A percentile compares a stretch with the other conserved stretches of the same genome.
phyloP scores from a whole-genome alignment of 2,113 vertebrate genomes.

The Opisthocomus hoazin region DNA sequence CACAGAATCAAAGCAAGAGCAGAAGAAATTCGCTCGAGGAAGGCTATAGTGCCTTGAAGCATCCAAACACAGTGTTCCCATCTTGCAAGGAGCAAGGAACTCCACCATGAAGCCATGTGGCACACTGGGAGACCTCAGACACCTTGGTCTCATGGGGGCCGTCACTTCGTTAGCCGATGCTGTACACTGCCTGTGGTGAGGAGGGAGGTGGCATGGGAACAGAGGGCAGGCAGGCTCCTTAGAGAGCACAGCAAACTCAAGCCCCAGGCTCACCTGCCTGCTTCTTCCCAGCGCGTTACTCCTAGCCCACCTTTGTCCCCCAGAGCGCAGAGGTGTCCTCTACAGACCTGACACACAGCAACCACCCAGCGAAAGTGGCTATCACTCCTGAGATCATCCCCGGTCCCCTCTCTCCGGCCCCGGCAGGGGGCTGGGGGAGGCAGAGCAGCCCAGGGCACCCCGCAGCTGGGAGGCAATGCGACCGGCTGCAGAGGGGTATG shows the following conservation, averaged over 20 bases:
- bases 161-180: not conserved
- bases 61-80: not conserved
- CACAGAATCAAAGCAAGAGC: not conserved
- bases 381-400: fast-evolving
- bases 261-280: fast-evolving
- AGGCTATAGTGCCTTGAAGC: not conserved
- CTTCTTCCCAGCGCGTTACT: not conserved
- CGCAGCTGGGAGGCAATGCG: fast-evolving
- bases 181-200: not conserved
- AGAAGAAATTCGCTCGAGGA: not conserved
- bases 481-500: not conserved
- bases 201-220: not conserved
- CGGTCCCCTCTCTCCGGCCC: fast-evolving
- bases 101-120: fast-evolving
- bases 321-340: not conserved
- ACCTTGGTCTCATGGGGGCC: not conserved
- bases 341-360: not conserved
- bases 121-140: not conserved
- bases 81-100: not conserved
- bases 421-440: no score
- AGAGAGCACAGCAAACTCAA: not conserved
- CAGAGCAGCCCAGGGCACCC: not conserved
- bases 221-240: not conserved
- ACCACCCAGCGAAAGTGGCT: fast-evolving
- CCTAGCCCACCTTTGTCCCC: not conserved